phyloP scores from a whole-genome alignment of 2,113 vertebrate species.

The Dascyllus trimaculatus region DNA sequence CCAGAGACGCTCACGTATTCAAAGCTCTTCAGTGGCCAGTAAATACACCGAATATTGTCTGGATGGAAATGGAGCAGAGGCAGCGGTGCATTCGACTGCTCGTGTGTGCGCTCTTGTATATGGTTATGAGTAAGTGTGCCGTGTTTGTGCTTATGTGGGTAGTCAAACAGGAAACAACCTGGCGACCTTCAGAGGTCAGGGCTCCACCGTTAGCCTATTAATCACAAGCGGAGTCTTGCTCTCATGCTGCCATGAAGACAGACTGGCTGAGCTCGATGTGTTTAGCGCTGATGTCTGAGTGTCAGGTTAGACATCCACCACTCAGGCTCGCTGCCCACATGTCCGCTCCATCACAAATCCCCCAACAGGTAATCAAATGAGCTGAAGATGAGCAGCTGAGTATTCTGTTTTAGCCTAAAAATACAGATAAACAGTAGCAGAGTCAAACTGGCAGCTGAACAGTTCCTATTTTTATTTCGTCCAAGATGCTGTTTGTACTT shows the following conservation, averaged over 20 bases:
- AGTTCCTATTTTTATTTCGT: not conserved
- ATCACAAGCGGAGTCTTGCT: slow-evolving; percentile 61
- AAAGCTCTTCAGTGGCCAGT: slow-evolving; percentile 43
- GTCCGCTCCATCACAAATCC: slow-evolving; percentile 33
- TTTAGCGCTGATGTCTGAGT: slow-evolving; percentile 39
- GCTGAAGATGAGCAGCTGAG: slow-evolving; percentile 23
- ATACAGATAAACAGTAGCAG: slow-evolving; percentile 11
- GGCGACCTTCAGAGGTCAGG: slow-evolving; percentile 72
- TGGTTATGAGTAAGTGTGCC: slow-evolving; percentile 47
- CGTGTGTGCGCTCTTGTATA: slow-evolving; percentile 30
- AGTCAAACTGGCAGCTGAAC: not conserved
- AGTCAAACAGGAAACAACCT: slow-evolving; percentile 69
- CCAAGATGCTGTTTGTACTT: rapidly evolving
- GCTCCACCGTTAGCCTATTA: slow-evolving; percentile 59
- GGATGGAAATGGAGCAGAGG: slow-evolving; percentile 21
- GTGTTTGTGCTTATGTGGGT: slow-evolving; percentile 43
- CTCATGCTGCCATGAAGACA: slow-evolving; percentile 40
- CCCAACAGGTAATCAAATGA: slow-evolving; percentile 36
- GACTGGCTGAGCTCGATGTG: slow-evolving; percentile 35
- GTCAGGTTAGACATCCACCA: slow-evolving; percentile 57
- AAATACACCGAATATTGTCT: slow-evolving; percentile 53
- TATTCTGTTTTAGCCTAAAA: slow-evolving; percentile 6
- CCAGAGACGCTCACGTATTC: slow-evolving; percentile 29
- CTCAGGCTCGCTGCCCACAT: slow-evolving; percentile 50
- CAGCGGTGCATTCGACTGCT: slow-evolving; percentile 54